Percentiles rank a stretch among this genome's conserved stretches.
phyloP scores from a whole-genome alignment of 2,113 vertebrate species.

The Physeter macrocephalus region DNA sequence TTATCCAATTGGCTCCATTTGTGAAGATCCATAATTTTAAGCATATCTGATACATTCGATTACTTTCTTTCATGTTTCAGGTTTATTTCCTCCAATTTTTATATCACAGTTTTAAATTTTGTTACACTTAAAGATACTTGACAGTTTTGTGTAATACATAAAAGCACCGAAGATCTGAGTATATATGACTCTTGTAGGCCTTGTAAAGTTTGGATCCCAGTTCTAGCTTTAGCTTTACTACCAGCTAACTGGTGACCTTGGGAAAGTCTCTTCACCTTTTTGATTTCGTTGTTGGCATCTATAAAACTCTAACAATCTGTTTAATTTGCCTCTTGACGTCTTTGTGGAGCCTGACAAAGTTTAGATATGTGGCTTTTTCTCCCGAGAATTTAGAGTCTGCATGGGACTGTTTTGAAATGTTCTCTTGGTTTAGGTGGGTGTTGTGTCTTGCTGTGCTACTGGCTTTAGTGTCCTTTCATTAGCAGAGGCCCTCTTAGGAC shows the following conservation, averaged over 20 bases:
- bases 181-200: background rate
- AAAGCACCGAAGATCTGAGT: background rate
- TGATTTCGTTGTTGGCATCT: background rate
- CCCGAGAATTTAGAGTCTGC: background rate
- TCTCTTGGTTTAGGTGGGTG: background rate
- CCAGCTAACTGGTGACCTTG: background rate
- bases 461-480: background rate
- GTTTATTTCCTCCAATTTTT: background rate
- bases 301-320: background rate
- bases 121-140: background rate
- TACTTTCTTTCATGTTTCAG: slow-evolving; percentile 15
- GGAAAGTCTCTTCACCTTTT: background rate
- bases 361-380: background rate
- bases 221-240: slow-evolving; percentile 2
- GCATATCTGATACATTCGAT: background rate
- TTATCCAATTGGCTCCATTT: background rate
- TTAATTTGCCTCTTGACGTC: slow-evolving; percentile 4
- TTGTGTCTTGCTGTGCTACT: background rate
- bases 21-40: slow-evolving; percentile 14
- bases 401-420: background rate
- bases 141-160: background rate
- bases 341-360: background rate
- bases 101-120: slow-evolving; percentile 11
- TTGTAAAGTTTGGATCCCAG: background rate
- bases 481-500: background rate